Evolutionary conservation across 2,113 vertebrate species (phyloP).

Genomic region (Equus quagga): DNA sequence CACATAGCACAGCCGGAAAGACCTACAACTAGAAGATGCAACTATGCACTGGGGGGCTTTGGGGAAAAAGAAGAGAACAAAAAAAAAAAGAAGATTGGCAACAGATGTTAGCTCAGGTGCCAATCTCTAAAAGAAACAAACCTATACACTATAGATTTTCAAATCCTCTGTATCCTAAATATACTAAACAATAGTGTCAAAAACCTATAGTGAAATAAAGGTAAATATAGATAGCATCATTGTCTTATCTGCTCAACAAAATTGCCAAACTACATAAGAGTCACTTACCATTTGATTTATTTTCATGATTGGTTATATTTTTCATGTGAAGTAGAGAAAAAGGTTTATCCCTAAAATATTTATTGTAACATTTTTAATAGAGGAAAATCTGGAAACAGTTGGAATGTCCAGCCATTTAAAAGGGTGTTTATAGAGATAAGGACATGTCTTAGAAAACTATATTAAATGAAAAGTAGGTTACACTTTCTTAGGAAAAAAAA

Average conservation of each 20-base stretch:
- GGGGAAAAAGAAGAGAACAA: too few relatives aligned
- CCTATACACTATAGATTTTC: neutral
- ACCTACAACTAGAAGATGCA: too few relatives aligned
- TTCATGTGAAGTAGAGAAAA: constrained; percentile 33
- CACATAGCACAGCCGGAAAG: too few relatives aligned
- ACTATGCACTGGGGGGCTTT: too few relatives aligned
- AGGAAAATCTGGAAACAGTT: neutral
- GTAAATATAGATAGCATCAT: neutral
- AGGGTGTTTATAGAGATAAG: neutral
- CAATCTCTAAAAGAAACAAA: too few relatives aligned
- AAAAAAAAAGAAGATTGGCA: too few relatives aligned
- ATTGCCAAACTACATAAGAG: neutral
- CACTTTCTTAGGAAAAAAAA: neutral
- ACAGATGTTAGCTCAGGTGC: too few relatives aligned
- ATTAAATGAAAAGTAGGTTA: neutral
- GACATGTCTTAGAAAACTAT: neutral
- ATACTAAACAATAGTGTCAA: neutral
- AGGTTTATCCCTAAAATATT: neutral
- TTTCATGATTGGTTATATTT: neutral
- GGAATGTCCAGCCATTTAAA: neutral
- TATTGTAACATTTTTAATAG: neutral
- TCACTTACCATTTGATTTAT: neutral
- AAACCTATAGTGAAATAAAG: neutral
- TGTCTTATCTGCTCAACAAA: neutral
- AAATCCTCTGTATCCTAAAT: neutral